phyloP scores from a whole-genome alignment of 1,140 invertebrate species.

The Laupala kohalensis region DNA sequence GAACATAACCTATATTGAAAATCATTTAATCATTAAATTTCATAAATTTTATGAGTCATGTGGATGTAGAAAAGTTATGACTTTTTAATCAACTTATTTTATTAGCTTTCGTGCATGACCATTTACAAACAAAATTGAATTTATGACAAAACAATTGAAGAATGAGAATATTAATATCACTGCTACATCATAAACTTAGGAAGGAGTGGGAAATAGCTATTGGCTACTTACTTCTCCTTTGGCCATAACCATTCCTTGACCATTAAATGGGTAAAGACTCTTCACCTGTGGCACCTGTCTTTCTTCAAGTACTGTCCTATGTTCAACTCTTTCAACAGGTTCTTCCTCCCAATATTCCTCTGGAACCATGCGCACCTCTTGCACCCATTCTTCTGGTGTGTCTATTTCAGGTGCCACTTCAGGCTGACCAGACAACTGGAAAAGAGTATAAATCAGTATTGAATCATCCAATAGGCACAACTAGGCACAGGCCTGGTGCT shows the following conservation, averaged over 20 bases:
- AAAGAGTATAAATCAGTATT: too few relatives aligned
- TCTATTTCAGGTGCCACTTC: conserved; percentile 46
- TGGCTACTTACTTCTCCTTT: conserved; percentile 75
- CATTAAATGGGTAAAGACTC: conserved; percentile 79
- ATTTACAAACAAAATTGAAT: too few relatives aligned
- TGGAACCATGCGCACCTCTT: conserved; percentile 65
- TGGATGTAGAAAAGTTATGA: too few relatives aligned
- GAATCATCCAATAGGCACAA: too few relatives aligned
- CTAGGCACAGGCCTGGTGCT: too few relatives aligned
- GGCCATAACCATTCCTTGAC: conserved; percentile 82
- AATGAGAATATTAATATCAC: too few relatives aligned
- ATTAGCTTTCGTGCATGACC: too few relatives aligned
- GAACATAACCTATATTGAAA: conserved; percentile 55
- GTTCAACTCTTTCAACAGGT: conserved; percentile 68
- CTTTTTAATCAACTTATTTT: too few relatives aligned
- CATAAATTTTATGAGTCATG: too few relatives aligned
- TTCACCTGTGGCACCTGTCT: conserved; percentile 78
- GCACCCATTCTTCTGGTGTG: conserved; percentile 56
- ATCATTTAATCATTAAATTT: neutral
- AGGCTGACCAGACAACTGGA: conserved; percentile 46
- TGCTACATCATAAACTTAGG: too few relatives aligned
- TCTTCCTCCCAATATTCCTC: conserved; percentile 87
- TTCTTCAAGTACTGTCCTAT: conserved; percentile 72
- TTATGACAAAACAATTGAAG: too few relatives aligned
- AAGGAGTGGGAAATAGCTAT: too few relatives aligned